Evolutionary conservation across 1,140 invertebrate species (phyloP).

Genomic region (Solenopsis invicta): DNA sequence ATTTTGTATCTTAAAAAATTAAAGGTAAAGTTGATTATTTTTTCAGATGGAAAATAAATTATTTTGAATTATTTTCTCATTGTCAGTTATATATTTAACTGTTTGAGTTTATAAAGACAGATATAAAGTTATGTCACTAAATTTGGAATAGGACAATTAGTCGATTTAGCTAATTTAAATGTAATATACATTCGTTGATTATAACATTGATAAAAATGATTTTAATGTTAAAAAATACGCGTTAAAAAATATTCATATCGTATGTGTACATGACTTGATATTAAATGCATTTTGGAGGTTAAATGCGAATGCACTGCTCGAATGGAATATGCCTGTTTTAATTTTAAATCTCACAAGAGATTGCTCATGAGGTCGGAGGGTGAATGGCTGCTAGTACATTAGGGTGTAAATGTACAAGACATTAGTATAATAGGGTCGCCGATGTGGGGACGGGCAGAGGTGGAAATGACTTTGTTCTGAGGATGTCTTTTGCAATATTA

Average conservation of each 20-base stretch:
- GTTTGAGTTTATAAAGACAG: neutral
- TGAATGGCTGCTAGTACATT: conserved; percentile 29
- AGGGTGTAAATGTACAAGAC: conserved; percentile 27
- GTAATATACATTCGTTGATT: neutral
- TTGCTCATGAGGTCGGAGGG: neutral
- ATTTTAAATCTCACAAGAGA: conserved; percentile 51
- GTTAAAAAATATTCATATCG: neutral
- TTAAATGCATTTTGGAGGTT: neutral
- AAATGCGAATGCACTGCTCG: neutral
- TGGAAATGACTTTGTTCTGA: neutral
- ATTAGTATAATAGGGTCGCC: conserved; percentile 34
- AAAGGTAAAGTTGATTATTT: neutral
- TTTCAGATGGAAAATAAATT: neutral
- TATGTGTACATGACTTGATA: neutral
- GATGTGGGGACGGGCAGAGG: neutral
- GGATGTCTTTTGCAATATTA: conserved; percentile 48
- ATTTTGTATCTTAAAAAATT: neutral
- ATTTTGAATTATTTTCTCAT: neutral
- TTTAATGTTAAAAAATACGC: conserved; percentile 8
- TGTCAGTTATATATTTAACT: neutral
- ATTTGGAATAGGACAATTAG: neutral
- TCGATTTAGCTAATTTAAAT: no score
- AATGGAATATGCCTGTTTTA: conserved; percentile 31
- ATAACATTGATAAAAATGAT: neutral
- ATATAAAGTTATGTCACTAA: neutral